Base-by-base conservation (phyloP, 2,888 invertebrate genomes). In the Apeira syringaria region DNA sequence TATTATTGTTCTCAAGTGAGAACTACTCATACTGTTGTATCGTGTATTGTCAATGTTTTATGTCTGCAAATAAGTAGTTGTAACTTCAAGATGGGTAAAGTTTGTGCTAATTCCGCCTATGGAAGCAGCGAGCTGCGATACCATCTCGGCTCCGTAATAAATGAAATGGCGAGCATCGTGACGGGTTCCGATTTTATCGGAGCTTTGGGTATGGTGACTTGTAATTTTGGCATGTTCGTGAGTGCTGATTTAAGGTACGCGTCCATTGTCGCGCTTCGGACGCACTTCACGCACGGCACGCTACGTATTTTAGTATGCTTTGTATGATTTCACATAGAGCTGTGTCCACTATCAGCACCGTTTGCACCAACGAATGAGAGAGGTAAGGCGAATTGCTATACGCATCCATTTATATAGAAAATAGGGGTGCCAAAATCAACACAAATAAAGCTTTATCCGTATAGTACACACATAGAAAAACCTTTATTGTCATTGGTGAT, bases 21-120 rank as follows among this genome's bases (percentile, higher is more conserved):
- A n/a, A 8, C 36, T 36, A 35, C 24, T 15, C 15, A 34, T 46
- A 32, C 10, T 11, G 15, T n/a, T n/a, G n/a, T n/a, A n/a, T n/a
- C n/a, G n/a, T n/a, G n/a, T n/a, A n/a, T n/a, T n/a, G n/a, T n/a
- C 13, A 25, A 44, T 71, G 67, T 70, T 80, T 79, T 68, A 80
- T 72, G 72, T 54, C 50, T 47, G 60, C 61, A 79, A 80, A 80
- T 80, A 68, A 80, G 77, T 81, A 74, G 81, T 80, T 80, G n/a
- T 63, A 61, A 58, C 61, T 53, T 47, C 59, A 53, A 56, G 44
- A 57, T 55, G 41, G 52, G 35, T 30, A 47, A 68, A 68, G 54
- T 66, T 69, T 59, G 55, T 57, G 47, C 49, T 43, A 63, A 66
- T 68, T 40, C 39, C 39, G 20, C 30, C 30, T 8, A 44, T 44